A percentile compares a stretch with the other conserved stretches of the same genome.
phyloP scores from a whole-genome alignment of 2,113 vertebrate genomes.

The Electrona antarctica region DNA sequence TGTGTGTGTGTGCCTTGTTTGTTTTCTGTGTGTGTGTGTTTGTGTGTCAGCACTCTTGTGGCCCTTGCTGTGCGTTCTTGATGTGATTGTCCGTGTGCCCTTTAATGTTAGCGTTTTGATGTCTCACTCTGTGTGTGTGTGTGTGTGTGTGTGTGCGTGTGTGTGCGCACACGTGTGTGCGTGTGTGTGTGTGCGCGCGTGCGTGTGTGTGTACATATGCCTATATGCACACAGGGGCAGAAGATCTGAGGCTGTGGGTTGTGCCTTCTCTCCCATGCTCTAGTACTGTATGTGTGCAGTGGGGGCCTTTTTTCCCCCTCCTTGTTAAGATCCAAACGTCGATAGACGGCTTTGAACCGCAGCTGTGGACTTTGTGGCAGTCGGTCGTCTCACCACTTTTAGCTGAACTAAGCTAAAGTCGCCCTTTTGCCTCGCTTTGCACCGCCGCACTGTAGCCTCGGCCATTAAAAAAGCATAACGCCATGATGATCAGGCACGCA shows the following conservation, averaged over 20 bases:
- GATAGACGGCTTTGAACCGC: slow-evolving; percentile 71
- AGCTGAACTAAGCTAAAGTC: slow-evolving; percentile 54
- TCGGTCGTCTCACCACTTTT: slow-evolving; percentile 62
- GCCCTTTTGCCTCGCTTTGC: slow-evolving; percentile 7
- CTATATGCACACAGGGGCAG: slow-evolving; percentile 48
- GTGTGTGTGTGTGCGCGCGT: too few relatives aligned
- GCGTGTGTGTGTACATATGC: slow-evolving; percentile 25
- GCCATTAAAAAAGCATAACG: slow-evolving; percentile 44
- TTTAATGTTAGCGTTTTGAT: slow-evolving; percentile 74
- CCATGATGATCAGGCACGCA: neutral
- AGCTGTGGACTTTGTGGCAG: slow-evolving; percentile 57
- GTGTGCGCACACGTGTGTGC: neutral
- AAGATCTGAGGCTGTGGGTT: slow-evolving; percentile 69
- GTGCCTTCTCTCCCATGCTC: slow-evolving; percentile 61
- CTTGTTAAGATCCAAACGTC: slow-evolving; percentile 77
- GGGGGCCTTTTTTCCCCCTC: slow-evolving; percentile 60
- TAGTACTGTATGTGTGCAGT: slow-evolving; percentile 39
- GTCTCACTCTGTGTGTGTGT: slow-evolving; percentile 31
- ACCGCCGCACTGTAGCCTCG: slow-evolving; percentile 22
- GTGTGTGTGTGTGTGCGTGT: neutral
- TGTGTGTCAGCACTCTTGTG: slow-evolving; percentile 72
- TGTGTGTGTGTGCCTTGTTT: slow-evolving; percentile 11
- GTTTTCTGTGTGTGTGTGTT: slow-evolving; percentile 41
- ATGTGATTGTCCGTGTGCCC: slow-evolving; percentile 72
- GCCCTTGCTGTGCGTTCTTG: slow-evolving; percentile 71